Conservation (phyloP, 1,140 invertebrate genomes). For the Daktulosphaira vitifoliae region DNA sequence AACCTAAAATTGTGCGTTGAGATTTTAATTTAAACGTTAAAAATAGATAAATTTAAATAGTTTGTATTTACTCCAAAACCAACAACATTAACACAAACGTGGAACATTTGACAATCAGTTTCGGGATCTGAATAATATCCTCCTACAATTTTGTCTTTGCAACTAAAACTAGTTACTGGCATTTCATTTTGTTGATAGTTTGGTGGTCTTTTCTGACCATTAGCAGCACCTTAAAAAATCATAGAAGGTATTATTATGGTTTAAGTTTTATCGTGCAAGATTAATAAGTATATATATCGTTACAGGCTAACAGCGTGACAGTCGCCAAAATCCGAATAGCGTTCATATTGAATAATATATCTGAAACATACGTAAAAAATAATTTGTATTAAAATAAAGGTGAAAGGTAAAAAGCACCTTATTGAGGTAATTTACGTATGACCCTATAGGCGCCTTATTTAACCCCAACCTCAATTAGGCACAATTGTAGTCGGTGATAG, state of each 20-base stretch:
- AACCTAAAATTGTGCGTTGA: slow-evolving; percentile 50
- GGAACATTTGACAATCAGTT: slow-evolving; percentile 85
- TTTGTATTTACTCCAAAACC: slow-evolving; percentile 54
- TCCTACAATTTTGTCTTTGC: slow-evolving; percentile 76
- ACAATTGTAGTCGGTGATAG: no score
- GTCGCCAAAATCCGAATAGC: background rate
- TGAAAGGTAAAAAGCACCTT: slow-evolving; percentile 3
- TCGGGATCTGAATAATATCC: slow-evolving; percentile 86
- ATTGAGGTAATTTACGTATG: background rate
- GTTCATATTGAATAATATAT: background rate
- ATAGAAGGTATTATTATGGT: background rate
- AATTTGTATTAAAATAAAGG: background rate
- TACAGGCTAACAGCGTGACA: slow-evolving; percentile 13
- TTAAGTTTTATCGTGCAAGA: background rate
- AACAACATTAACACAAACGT: slow-evolving; percentile 75
- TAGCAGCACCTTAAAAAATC: background rate
- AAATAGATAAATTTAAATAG: background rate
- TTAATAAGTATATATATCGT: background rate
- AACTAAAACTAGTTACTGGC: slow-evolving; percentile 77
- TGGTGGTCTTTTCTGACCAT: slow-evolving; percentile 47
- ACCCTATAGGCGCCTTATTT: background rate
- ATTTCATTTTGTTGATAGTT: slow-evolving; percentile 69
- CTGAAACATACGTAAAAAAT: slow-evolving; percentile 17
- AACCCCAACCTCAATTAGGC: background rate
- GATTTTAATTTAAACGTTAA: background rate